Evolutionary conservation across 2,113 vertebrate species (phyloP).

Genomic region (Noctilio leporinus): DNA sequence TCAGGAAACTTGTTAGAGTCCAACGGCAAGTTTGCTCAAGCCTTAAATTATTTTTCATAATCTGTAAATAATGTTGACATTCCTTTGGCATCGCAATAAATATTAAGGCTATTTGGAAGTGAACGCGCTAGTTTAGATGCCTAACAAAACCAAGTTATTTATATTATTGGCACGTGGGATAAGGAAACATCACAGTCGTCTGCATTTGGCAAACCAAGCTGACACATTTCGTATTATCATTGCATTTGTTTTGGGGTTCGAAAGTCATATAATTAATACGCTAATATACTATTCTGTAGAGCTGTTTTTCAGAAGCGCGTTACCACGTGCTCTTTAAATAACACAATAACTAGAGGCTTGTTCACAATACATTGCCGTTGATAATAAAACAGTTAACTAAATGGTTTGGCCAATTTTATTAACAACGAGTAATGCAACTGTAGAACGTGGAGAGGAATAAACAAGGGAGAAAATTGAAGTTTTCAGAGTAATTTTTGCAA

Average conservation of each 20-base stretch:
- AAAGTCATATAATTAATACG: slow-evolving; percentile 60
- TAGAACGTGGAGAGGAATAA: not conserved
- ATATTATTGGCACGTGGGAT: slow-evolving; percentile 60
- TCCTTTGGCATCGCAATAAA: slow-evolving; percentile 79
- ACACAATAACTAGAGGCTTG: slow-evolving; percentile 62
- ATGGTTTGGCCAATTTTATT: not conserved
- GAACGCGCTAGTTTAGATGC: slow-evolving; percentile 67
- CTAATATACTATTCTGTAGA: slow-evolving; percentile 64
- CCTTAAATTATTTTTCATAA: slow-evolving; percentile 75
- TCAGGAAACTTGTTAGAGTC: slow-evolving; percentile 77
- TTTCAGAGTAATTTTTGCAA: slow-evolving; percentile 14
- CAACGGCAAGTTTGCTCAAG: slow-evolving; percentile 73
- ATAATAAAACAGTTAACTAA: slow-evolving; percentile 60
- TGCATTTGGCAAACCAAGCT: slow-evolving; percentile 47
- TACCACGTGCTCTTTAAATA: slow-evolving; percentile 66
- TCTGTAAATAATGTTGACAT: slow-evolving; percentile 79
- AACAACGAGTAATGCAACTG: not conserved
- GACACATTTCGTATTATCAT: slow-evolving; percentile 48
- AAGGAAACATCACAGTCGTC: slow-evolving; percentile 31
- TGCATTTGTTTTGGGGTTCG: slow-evolving; percentile 57
- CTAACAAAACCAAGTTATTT: slow-evolving; percentile 66
- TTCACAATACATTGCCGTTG: slow-evolving; percentile 61
- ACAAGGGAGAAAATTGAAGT: slow-evolving; percentile 48
- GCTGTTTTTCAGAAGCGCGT: slow-evolving; percentile 50
- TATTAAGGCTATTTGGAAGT: slow-evolving; percentile 77